These are phyloP conservation scores for Lochmaea crataegi DNA, from an alignment of 2,888 invertebrate species.

Conservation along the genomic window DNA sequence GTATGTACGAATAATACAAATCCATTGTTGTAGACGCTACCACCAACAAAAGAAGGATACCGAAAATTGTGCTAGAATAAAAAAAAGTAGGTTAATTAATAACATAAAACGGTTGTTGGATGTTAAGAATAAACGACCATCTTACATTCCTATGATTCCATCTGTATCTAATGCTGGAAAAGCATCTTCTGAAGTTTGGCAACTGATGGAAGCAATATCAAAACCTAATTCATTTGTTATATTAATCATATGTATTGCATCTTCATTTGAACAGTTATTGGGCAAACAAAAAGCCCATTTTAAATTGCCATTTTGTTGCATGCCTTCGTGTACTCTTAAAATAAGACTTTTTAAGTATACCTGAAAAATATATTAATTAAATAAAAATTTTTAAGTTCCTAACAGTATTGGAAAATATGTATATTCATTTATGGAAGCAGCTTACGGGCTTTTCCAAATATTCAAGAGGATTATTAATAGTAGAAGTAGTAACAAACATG, in stretches of 20 bases:
- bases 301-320: background rate
- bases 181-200: background rate
- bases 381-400: no score
- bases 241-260: background rate
- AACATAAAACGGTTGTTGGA: background rate
- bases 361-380: background rate
- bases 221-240: background rate
- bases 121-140: background rate
- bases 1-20: background rate
- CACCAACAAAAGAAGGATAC: background rate
- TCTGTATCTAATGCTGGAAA: background rate
- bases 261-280: background rate
- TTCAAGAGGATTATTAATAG: background rate
- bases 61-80: background rate
- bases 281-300: constrained; percentile 1
- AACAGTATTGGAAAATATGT: no score
- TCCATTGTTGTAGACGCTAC: background rate
- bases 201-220: background rate
- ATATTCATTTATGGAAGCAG: background rate
- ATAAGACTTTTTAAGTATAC: background rate
- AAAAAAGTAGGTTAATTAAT: background rate
- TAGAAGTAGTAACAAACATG: background rate
- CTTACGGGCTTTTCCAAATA: background rate
- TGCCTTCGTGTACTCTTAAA: background rate
- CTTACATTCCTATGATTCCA: background rate